Conservation (phyloP, 2,797 vertebrate genomes). For the Nyctalus aviator region DNA sequence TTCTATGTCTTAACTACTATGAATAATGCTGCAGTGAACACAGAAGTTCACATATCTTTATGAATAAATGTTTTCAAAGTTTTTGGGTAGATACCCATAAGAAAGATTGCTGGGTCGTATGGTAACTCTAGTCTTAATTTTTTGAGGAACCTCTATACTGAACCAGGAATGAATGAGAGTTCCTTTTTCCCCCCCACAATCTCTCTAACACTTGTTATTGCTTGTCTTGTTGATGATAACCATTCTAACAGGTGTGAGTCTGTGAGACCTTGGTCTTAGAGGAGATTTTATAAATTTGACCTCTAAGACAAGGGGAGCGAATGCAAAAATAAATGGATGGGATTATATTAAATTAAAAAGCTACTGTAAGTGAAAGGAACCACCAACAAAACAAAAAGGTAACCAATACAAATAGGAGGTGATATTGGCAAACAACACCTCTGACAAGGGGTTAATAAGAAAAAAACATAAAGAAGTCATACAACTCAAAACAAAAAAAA, state of each 20-base stretch:
- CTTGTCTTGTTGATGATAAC: background rate
- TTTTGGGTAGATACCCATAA: background rate
- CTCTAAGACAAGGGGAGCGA: background rate
- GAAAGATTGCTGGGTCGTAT: background rate
- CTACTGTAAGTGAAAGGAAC: background rate
- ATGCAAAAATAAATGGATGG: background rate
- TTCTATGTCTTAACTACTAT: background rate
- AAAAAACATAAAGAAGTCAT: background rate
- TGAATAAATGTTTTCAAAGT: background rate
- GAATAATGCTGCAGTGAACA: background rate
- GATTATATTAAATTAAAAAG: background rate
- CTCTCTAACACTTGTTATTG: background rate
- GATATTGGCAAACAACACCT: background rate
- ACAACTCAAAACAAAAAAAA: background rate
- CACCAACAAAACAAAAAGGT: background rate
- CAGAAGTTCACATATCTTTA: background rate
- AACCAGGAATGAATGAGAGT: background rate
- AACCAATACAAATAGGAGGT: background rate
- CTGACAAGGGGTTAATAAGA: background rate
- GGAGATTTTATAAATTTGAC: background rate
- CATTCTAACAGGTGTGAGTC: background rate
- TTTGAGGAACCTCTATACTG: background rate
- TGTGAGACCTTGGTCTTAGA: background rate
- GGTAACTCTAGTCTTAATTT: background rate
- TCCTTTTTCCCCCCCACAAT: background rate